Conservation (phyloP, 2,797 vertebrate genomes). For the Pseudomugil tenellus region DNA sequence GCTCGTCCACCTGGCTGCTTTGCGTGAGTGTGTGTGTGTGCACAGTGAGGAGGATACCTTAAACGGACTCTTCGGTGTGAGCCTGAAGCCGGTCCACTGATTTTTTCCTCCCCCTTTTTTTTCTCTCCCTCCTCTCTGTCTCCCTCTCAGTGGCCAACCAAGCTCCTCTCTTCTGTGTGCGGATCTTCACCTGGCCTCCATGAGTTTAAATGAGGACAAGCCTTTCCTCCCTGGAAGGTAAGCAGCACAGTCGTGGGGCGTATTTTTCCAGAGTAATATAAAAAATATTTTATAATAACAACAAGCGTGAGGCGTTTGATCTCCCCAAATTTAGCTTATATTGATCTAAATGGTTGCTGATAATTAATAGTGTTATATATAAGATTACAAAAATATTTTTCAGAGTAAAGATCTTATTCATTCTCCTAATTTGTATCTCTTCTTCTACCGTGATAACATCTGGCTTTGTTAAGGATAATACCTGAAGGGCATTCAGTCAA, state of each 20-base stretch:
- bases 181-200: slow-evolving; percentile 67
- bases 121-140: slow-evolving; percentile 13
- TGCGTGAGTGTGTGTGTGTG: slow-evolving; percentile 23
- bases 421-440: background rate
- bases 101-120: background rate
- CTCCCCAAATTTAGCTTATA: slow-evolving; percentile 7
- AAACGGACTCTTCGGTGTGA: slow-evolving; percentile 34
- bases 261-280: slow-evolving; percentile 13
- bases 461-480: slow-evolving; percentile 12
- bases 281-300: slow-evolving; percentile 21
- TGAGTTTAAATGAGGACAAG: slow-evolving; percentile 73
- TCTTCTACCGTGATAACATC: slow-evolving; percentile 15
- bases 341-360: background rate
- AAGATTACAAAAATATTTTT: background rate
- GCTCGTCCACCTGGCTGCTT: slow-evolving; percentile 36
- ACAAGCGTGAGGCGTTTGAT: slow-evolving; percentile 12
- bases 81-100: slow-evolving; percentile 18
- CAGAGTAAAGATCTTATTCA: background rate
- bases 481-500: slow-evolving; percentile 25
- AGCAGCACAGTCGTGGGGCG: slow-evolving; percentile 30
- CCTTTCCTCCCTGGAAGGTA: slow-evolving; percentile 71
- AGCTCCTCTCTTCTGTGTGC: slow-evolving; percentile 51
- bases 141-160: slow-evolving; percentile 29
- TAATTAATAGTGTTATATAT: background rate
- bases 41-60: slow-evolving; percentile 30